Base-by-base conservation (phyloP, 35 echinoderm and acorn worm species). In the Ophioderma brevispina region DNA sequence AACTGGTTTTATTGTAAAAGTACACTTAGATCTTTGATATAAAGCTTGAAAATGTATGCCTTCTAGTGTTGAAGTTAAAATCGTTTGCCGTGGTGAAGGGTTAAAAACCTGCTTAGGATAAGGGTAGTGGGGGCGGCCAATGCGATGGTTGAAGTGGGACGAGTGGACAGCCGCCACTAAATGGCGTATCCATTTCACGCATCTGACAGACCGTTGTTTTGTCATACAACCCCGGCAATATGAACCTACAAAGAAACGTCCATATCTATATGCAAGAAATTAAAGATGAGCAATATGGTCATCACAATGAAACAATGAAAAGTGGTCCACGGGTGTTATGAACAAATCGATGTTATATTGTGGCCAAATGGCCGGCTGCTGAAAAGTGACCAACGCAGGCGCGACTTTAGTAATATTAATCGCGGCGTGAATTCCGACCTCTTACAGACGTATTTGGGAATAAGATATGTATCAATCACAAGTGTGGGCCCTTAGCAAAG, bases 121-220 rank as follows among this genome's bases (percentile, higher is more conserved):
- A n/a, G n/a, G n/a, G n/a, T n/a, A n/a, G n/a, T n/a, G n/a, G n/a
- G 41, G 41, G 4, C 41, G 41, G 41, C 4, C 41, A 46, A 4
- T 8, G 4, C 4, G 17, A 46, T 46, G 41, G 41, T 46, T 46
- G 41, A 46, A 46, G 28, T 70, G n/a, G 59, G 17, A 25, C 59
- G n/a, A 70, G 59, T 70, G 59, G 59, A 30, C 59, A 70, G 23
- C 59, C 59, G 59, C 59, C 59, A 70, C n/a, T 70, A 15, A 30
- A 70, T 70, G 59, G 10, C 15, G 23, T 70, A 70, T 70, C 59
- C 59, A 70, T 70, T 70, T 70, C 59, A 70, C n/a, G 28, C 59
- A 70, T 70, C 59, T 70, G 59, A 70, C 59, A 70, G 59, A 6
- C 59, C n/a, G 59, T 70, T 70, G 59, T 70, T 70, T 70, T n/a